Evolutionary conservation across 2,888 invertebrate genomes (phyloP).

Genomic region (Hofmannophila pseudospretella): DNA sequence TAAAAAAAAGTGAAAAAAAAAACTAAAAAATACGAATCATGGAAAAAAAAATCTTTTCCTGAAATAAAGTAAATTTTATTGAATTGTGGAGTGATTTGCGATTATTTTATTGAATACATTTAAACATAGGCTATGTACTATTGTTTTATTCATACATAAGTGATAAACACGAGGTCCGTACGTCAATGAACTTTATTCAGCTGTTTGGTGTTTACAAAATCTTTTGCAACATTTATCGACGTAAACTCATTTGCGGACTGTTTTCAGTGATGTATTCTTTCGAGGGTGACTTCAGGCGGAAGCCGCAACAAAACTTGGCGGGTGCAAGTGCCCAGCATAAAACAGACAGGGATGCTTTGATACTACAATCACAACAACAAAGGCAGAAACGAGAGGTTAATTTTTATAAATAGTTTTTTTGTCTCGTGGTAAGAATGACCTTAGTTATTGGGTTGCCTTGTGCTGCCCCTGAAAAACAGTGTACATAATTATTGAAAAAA

Average conservation of each 20-base stretch:
- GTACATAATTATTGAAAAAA: too few relatives aligned
- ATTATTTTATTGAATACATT: not conserved
- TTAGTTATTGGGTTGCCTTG: too few relatives aligned
- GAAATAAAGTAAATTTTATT: slow-evolving; percentile 2
- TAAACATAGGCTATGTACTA: slow-evolving; percentile 1
- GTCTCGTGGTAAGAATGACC: too few relatives aligned
- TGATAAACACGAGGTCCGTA: slow-evolving; percentile 4
- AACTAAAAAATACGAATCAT: slow-evolving; percentile 10
- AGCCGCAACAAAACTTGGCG: slow-evolving; percentile 92
- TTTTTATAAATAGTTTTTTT: too few relatives aligned
- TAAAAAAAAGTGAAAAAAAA: not conserved
- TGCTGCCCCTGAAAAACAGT: too few relatives aligned
- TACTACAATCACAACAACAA: slow-evolving; percentile 90
- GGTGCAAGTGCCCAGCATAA: slow-evolving; percentile 88
- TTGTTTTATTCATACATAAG: not conserved
- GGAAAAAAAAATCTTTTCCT: slow-evolving; percentile 2
- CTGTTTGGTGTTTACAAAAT: slow-evolving; percentile 53
- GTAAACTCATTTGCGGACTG: slow-evolving; percentile 3
- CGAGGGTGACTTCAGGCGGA: slow-evolving; percentile 92
- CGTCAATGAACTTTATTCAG: slow-evolving; percentile 26
- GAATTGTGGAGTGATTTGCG: slow-evolving; percentile 5
- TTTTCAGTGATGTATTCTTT: slow-evolving; percentile 83
- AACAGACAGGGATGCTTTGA: slow-evolving; percentile 81
- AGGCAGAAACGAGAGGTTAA: slow-evolving; percentile 88
- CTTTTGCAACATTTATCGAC: slow-evolving; percentile 5